A percentile compares a stretch with the other conserved stretches of the same genome.
Evolutionary conservation across 2,888 invertebrate genomes (phyloP).

Genomic region (Acrobasis repandana): DNA sequence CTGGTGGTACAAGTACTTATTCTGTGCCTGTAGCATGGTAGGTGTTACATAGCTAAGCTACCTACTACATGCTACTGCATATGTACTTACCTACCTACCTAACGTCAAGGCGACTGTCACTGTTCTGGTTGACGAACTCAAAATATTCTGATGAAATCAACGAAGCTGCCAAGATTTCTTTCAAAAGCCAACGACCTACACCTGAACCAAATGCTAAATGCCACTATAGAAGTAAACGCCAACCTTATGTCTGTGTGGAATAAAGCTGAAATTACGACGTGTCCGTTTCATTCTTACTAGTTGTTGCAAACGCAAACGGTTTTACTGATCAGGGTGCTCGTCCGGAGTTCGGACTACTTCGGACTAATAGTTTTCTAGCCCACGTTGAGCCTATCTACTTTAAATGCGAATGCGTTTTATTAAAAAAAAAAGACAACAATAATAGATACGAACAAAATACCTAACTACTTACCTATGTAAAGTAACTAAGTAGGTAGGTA

Average conservation of each 20-base stretch:
- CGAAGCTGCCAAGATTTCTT: conserved; percentile 74
- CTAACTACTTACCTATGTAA: no score
- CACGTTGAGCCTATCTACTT: no score
- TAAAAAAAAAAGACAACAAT: no score
- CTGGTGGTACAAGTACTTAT: no score
- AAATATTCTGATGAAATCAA: conserved; percentile 68
- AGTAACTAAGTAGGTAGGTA: no score
- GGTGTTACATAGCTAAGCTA: no score
- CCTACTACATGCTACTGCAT: no score
- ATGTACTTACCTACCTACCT: not conserved
- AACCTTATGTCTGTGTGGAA: conserved; percentile 25
- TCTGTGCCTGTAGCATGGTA: no score
- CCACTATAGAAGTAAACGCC: conserved; percentile 26
- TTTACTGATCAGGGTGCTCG: conserved; percentile 28
- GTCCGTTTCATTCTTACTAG: not conserved
- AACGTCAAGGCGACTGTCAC: conserved; percentile 3
- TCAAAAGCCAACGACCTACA: conserved; percentile 74
- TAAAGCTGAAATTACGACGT: conserved; percentile 41
- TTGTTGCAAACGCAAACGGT: not conserved
- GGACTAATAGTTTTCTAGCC: conserved; percentile 54
- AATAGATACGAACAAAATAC: no score
- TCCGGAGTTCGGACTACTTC: no score
- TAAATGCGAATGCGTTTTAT: no score
- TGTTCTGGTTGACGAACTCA: conserved; percentile 70
- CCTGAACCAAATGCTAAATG: conserved; percentile 39